Evolutionary conservation across 2,888 invertebrate species (phyloP).

Genomic region (Tuta absoluta): DNA sequence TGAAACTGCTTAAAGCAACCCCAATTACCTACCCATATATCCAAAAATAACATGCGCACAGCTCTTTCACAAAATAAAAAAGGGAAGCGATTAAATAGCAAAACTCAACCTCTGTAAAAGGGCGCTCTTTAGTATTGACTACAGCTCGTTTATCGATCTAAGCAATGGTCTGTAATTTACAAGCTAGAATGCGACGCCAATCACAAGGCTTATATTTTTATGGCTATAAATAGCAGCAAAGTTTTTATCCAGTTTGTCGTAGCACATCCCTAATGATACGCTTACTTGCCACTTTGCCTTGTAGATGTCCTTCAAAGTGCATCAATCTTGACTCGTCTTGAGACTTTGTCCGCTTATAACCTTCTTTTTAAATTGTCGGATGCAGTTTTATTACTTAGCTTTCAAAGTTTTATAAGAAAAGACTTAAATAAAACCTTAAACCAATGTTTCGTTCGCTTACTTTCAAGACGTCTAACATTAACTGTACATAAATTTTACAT

Average conservation of each 20-base stretch:
- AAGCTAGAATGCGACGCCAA: background rate
- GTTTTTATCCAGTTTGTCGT: slow-evolving; percentile 9
- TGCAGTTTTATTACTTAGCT: background rate
- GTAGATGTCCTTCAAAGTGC: slow-evolving; percentile 2
- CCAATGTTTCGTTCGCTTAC: too few species aligned
- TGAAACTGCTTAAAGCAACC: background rate
- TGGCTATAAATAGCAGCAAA: background rate
- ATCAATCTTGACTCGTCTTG: background rate
- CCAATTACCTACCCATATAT: too few species aligned
- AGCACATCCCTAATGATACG: slow-evolving; percentile 10
- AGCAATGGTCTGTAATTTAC: background rate
- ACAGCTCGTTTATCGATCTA: background rate
- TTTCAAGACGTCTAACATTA: too few species aligned
- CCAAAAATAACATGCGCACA: too few species aligned
- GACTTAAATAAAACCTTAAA: too few species aligned
- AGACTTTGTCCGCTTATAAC: background rate
- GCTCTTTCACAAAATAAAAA: too few species aligned
- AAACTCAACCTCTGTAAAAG: background rate
- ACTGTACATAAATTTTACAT: too few species aligned
- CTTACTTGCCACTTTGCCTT: slow-evolving; percentile 9
- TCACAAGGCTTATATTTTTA: slow-evolving; percentile 7
- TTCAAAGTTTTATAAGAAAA: background rate
- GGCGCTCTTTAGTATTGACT: background rate
- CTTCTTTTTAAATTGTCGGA: background rate
- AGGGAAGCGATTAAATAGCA: slow-evolving; percentile 3